phyloP scores from a whole-genome alignment of 2,113 vertebrate genomes.

The Daboia siamensis region DNA sequence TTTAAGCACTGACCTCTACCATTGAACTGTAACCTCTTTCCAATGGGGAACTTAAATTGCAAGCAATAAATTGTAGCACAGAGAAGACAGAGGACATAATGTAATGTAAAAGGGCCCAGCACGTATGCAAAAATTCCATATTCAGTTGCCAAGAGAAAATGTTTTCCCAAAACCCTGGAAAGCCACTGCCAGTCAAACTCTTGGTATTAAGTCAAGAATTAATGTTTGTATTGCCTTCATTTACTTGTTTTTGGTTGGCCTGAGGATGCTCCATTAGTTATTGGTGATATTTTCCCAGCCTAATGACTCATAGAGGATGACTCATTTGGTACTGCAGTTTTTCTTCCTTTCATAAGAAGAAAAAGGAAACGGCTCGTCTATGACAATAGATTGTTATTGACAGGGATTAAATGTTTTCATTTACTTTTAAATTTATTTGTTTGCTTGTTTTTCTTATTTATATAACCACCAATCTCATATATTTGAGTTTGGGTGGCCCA shows the following conservation, averaged over 20 bases:
- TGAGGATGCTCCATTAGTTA: neutral
- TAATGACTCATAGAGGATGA: neutral
- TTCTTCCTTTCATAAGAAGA: neutral
- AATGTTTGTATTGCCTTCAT: neutral
- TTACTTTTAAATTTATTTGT: neutral
- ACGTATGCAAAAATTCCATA: neutral
- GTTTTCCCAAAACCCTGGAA: neutral
- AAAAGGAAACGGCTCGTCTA: neutral
- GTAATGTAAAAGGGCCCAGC: neutral
- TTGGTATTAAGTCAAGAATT: neutral
- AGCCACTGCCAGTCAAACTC: neutral
- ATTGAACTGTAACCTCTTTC: neutral
- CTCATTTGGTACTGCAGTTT: neutral
- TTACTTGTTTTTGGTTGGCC: neutral
- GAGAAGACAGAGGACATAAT: neutral
- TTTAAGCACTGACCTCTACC: neutral
- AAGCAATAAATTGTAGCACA: neutral
- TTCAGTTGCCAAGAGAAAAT: neutral
- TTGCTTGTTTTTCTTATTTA: neutral
- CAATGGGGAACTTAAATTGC: neutral
- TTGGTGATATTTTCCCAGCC: neutral
- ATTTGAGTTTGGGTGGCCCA: neutral
- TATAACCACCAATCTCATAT: neutral
- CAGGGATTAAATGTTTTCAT: neutral
- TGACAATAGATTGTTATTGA: neutral